Evolutionary conservation across 1,140 invertebrate species (phyloP).

Genomic region (Drosophila auraria): DNA sequence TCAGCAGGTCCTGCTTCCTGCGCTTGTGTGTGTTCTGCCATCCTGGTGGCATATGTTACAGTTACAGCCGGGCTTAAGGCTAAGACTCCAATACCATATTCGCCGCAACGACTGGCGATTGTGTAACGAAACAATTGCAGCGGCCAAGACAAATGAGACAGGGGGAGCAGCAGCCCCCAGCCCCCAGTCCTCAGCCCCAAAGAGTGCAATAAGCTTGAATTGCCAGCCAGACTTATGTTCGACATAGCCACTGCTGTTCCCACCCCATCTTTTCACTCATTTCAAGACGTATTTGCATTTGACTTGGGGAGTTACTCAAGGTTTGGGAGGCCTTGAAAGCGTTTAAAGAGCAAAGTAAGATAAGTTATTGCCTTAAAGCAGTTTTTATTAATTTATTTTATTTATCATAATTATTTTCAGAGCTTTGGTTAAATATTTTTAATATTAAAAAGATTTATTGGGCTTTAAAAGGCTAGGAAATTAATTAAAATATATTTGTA

Average conservation of each 20-base stretch:
- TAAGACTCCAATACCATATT: conserved; percentile 37
- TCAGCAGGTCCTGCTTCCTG: neutral
- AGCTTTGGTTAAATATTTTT: no score
- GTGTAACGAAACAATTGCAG: conserved; percentile 40
- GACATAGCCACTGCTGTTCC: conserved; percentile 6
- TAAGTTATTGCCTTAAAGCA: no score
- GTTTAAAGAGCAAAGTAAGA: neutral
- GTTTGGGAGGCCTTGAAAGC: neutral
- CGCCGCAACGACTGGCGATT: conserved; percentile 21
- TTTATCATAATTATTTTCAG: no score
- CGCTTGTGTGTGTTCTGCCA: neutral
- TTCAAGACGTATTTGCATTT: conserved; percentile 1
- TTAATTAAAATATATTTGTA: no score
- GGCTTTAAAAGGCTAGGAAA: no score
- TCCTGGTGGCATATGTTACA: conserved; percentile 27
- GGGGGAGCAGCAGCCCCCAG: neutral
- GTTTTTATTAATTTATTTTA: no score
- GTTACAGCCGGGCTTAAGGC: conserved; percentile 26
- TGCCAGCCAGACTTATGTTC: conserved; percentile 25
- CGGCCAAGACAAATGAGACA: conserved; percentile 12
- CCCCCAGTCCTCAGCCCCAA: conserved; percentile 6
- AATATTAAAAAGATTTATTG: no score
- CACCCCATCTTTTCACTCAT: neutral
- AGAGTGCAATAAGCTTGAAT: conserved; percentile 37
- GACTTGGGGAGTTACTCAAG: neutral